phyloP scores from a whole-genome alignment of 2,113 vertebrate species.

The Thymallus thymallus region DNA sequence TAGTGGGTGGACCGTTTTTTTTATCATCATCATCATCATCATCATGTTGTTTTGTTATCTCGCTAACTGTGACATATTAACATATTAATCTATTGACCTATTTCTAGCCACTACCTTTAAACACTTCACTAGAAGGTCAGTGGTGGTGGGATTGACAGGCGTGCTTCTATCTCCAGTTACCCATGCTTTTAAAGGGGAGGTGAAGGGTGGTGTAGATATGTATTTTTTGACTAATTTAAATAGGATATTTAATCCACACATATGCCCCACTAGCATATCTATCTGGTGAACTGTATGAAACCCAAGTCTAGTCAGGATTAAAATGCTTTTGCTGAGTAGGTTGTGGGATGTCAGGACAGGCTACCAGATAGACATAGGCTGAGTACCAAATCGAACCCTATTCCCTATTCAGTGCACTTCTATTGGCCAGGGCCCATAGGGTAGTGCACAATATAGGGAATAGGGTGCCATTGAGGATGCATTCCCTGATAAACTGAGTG shows the following conservation, averaged over 20 bases:
- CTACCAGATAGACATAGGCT: background rate
- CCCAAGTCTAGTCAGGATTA: slow-evolving; percentile 67
- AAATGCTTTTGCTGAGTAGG: slow-evolving; percentile 67
- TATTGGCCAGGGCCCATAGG: too few relatives aligned
- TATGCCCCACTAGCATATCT: slow-evolving; percentile 69
- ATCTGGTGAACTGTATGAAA: slow-evolving; percentile 69
- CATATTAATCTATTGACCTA: slow-evolving; percentile 53
- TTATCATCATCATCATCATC: slow-evolving; percentile 17
- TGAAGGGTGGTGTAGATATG: slow-evolving; percentile 37
- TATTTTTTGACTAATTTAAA: slow-evolving; percentile 65
- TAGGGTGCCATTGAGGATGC: background rate
- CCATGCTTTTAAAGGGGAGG: slow-evolving; percentile 33
- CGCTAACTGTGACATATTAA: slow-evolving; percentile 23
- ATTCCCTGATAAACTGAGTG: background rate
- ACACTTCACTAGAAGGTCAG: slow-evolving; percentile 42
- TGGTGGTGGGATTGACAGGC: slow-evolving; percentile 51
- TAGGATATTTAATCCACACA: slow-evolving; percentile 70
- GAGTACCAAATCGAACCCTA: too few relatives aligned
- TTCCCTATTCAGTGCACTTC: too few relatives aligned
- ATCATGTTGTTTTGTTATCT: slow-evolving; percentile 25
- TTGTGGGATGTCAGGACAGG: slow-evolving; percentile 6
- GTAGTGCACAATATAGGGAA: background rate
- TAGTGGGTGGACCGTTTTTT: too few relatives aligned
- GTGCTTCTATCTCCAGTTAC: slow-evolving; percentile 53
- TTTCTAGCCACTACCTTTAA: slow-evolving; percentile 61